Evolutionary conservation across 2,797 vertebrate genomes (phyloP), one percentile per base, ranked within the genome.

Genomic region (Neopelma chrysocephalum): DNA sequence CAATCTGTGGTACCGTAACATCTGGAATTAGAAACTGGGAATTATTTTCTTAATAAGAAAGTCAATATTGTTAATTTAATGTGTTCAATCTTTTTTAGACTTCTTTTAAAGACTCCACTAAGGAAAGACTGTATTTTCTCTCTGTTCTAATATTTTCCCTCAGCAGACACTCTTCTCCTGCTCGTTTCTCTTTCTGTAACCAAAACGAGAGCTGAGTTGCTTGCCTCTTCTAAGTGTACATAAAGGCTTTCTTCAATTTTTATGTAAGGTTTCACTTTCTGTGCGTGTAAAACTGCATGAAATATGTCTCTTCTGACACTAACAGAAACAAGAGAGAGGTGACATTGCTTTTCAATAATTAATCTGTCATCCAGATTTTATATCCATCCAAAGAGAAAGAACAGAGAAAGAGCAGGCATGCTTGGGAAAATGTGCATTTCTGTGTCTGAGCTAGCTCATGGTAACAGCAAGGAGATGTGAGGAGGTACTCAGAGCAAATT

Each of bases 331-430:
- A 88, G 40, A 79, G 31, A 53, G 11, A 48, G 3, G 48, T 50
- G 75, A 29, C 45, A 36, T 26, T 61, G 21, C 8, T 77, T 57
- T 92, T 92, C 32, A 90, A 57, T 87, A 84, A 84, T 77, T 93
- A 82, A 96, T 69, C 27, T 70, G 15, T 79, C 45, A 70, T 66
- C 22, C n/a, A 70, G 58, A 84, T 84, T 93, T 95, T 90, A 38
- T 38, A 77, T 32, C 13, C 21, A 40, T 48, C 15, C 11, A n/a
- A 87, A 92, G 51, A 66, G 73, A 72, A 87, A 53, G 38, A 79
- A 68, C 12, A 19, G 47, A 57, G 12, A 10, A 51, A 82, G 32
- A 87, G 26, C 19, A 65, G 27, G 38, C 1, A 0, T 5, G 12
- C 13, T 53, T 43, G 54, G 54, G 73, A 58, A 95, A 92, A 80